phyloP scores from a whole-genome alignment of 1,140 invertebrate genomes.

The Drosophila sp. region DNA sequence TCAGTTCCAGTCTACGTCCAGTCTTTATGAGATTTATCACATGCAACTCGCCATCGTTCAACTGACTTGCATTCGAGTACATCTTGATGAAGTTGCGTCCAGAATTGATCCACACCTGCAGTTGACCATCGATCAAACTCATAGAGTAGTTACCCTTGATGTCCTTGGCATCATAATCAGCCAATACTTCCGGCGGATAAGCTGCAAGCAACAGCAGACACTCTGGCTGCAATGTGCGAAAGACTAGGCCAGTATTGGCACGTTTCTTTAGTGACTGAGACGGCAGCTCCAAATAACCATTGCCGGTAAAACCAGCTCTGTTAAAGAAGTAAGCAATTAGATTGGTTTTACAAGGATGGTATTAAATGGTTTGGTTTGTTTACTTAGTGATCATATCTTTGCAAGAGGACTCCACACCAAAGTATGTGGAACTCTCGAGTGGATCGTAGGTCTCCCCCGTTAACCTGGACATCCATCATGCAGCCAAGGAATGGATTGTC shows the following conservation, averaged over 20 bases:
- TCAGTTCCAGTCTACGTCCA: conserved; percentile 87
- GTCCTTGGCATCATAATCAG: conserved; percentile 84
- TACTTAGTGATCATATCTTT: conserved; percentile 87
- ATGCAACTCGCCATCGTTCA: conserved; percentile 89
- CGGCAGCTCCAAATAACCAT: conserved; percentile 91
- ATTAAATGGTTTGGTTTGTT: conserved; percentile 35
- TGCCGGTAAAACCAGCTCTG: conserved; percentile 90
- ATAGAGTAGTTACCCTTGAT: conserved; percentile 89
- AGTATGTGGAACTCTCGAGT: conserved; percentile 88
- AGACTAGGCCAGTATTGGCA: conserved; percentile 90
- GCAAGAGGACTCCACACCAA: conserved; percentile 92
- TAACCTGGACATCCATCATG: conserved; percentile 91
- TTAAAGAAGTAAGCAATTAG: neutral
- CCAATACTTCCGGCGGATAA: conserved; percentile 86
- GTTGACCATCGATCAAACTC: conserved; percentile 87
- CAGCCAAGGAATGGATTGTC: conserved; percentile 91
- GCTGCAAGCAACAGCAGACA: conserved; percentile 91
- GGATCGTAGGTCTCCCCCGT: conserved; percentile 87
- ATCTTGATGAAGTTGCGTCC: conserved; percentile 88
- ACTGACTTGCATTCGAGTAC: conserved; percentile 86
- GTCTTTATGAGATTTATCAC: conserved; percentile 86
- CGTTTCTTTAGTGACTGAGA: conserved; percentile 88
- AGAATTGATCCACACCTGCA: conserved; percentile 88
- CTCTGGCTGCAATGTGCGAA: conserved; percentile 89
- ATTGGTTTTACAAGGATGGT: neutral